A percentile compares a stretch with the other conserved stretches of the same genome.
Conservation (phyloP, 1,140 invertebrate genomes). For the Linepithema humile region DNA sequence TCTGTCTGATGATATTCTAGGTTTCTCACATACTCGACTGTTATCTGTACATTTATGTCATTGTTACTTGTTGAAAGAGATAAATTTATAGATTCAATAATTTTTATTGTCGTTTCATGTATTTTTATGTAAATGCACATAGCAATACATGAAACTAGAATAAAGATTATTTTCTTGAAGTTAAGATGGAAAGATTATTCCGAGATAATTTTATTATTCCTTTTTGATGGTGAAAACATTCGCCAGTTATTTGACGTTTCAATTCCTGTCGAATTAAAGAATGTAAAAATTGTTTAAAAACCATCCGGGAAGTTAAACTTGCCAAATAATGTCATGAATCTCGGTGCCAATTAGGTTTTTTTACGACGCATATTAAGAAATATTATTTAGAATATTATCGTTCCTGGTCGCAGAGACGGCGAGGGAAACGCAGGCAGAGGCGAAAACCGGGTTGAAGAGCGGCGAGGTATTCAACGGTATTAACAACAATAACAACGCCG, state of each 20-base stretch:
- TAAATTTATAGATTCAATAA: neutral
- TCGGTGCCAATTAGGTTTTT: neutral
- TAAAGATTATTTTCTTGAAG: neutral
- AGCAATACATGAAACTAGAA: neutral
- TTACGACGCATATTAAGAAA: slow-evolving; percentile 26
- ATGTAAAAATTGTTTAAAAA: neutral
- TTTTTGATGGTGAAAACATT: neutral
- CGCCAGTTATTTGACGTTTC: neutral
- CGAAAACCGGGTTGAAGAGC: slow-evolving; percentile 67
- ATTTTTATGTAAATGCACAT: neutral
- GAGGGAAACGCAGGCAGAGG: slow-evolving; percentile 67
- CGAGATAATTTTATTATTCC: neutral
- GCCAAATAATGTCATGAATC: neutral
- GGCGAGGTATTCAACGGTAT: slow-evolving; percentile 68
- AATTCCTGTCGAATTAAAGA: neutral
- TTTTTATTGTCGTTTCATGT: neutral
- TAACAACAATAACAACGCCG: slow-evolving; percentile 74
- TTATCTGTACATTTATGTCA: neutral
- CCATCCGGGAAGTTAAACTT: neutral
- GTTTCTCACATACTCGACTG: neutral
- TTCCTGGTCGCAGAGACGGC: slow-evolving; percentile 76
- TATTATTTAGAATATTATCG: slow-evolving; percentile 28
- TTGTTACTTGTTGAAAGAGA: neutral
- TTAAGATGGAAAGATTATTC: neutral
- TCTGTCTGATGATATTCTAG: neutral